Conservation (phyloP, 1,140 invertebrate species). For the Drosophila guanche region DNA sequence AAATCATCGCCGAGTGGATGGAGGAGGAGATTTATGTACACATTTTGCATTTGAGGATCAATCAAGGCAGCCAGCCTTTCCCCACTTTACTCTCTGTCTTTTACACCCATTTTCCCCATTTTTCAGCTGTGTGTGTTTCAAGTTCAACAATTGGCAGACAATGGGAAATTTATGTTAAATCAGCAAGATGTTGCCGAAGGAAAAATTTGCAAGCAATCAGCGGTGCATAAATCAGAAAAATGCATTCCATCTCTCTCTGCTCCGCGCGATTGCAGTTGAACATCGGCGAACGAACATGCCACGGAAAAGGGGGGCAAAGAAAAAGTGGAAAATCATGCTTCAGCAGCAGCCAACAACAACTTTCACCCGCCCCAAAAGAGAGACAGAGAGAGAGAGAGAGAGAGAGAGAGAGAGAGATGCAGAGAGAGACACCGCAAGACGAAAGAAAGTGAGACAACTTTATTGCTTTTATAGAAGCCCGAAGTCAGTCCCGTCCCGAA, state of each 20-base stretch:
- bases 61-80: slow-evolving; percentile 31
- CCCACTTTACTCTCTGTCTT: slow-evolving; percentile 37
- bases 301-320: slow-evolving; percentile 52
- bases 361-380: slow-evolving; percentile 57
- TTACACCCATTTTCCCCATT: slow-evolving; percentile 19
- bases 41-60: slow-evolving; percentile 20
- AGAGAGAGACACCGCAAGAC: slow-evolving; percentile 15
- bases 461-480: slow-evolving; percentile 39
- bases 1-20: slow-evolving; percentile 2
- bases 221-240: slow-evolving; percentile 63
- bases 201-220: slow-evolving; percentile 68
- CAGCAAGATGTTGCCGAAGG: not conserved
- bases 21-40: not conserved
- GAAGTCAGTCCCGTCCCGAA: not conserved
- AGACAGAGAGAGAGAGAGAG: slow-evolving; percentile 4
- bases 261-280: slow-evolving; percentile 23
- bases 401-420: slow-evolving; percentile 16
- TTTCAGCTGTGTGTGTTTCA: slow-evolving; percentile 45
- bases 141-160: slow-evolving; percentile 56
- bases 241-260: slow-evolving; percentile 25
- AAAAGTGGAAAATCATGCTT: slow-evolving; percentile 79
- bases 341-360: slow-evolving; percentile 65
- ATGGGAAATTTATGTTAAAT: slow-evolving; percentile 68
- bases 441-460: slow-evolving; percentile 53
- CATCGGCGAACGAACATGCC: slow-evolving; percentile 16